A percentile compares a stretch with the other conserved stretches of the same genome.
Evolutionary conservation across 2,113 vertebrate genomes (phyloP).

Genomic region (Catharus bicknelli): DNA sequence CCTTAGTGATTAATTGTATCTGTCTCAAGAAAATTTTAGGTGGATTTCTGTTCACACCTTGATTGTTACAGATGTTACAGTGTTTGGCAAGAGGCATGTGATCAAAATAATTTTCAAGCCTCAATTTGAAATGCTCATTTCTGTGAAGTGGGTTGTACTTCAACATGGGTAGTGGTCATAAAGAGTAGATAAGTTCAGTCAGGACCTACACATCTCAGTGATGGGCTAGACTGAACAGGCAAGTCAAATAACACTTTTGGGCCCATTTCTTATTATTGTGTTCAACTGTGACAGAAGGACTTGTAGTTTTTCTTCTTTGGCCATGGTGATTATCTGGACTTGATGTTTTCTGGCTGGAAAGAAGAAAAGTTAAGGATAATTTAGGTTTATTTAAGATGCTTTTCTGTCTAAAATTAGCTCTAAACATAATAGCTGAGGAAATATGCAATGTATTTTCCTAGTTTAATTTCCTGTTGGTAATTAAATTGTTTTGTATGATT

Average conservation of each 20-base stretch:
- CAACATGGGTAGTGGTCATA: background rate
- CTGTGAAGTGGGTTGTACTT: background rate
- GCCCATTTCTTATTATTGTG: background rate
- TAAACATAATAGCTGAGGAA: background rate
- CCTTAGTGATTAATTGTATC: background rate
- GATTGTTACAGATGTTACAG: background rate
- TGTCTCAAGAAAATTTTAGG: background rate
- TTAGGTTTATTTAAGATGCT: background rate
- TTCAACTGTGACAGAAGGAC: background rate
- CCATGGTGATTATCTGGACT: background rate
- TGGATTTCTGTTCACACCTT: background rate
- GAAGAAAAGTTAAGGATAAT: background rate
- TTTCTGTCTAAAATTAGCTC: background rate
- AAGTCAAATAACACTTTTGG: background rate
- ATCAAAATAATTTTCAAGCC: background rate
- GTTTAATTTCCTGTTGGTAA: background rate
- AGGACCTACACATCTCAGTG: background rate
- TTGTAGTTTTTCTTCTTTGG: background rate
- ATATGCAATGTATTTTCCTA: background rate
- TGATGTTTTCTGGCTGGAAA: background rate
- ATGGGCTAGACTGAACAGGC: background rate
- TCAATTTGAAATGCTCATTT: background rate
- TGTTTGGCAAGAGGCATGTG: background rate
- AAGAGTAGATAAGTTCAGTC: background rate
- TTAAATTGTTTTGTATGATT: background rate